Evolutionary conservation across 2,797 vertebrate genomes (phyloP).

Genomic region (Hozukius guyotensis): DNA sequence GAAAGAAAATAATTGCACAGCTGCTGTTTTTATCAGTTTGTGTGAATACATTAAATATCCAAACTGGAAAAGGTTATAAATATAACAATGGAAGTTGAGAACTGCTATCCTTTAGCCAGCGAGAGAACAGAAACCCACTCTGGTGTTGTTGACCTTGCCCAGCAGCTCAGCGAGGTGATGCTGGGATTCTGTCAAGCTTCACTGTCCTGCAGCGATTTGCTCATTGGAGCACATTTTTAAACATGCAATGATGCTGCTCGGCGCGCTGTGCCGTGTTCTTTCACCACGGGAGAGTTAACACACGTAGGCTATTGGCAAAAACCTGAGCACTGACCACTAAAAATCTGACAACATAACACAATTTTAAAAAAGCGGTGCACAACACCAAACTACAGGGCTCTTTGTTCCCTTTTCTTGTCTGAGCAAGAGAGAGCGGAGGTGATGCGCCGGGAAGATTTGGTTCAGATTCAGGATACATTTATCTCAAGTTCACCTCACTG

Average conservation of each 20-base stretch:
- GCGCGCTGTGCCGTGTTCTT: slow-evolving; percentile 46
- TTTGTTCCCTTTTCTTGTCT: slow-evolving; percentile 36
- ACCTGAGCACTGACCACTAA: slow-evolving; percentile 37
- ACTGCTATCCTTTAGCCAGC: slow-evolving; percentile 16
- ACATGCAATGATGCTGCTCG: slow-evolving; percentile 59
- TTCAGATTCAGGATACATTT: slow-evolving; percentile 75
- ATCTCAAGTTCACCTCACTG: slow-evolving; percentile 73
- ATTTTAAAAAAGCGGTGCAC: neutral
- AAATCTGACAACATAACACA: slow-evolving; percentile 34
- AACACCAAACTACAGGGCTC: slow-evolving; percentile 1
- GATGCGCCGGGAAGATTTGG: slow-evolving; percentile 58
- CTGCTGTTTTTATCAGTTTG: slow-evolving; percentile 11
- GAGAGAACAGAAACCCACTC: slow-evolving; percentile 23
- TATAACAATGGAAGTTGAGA: slow-evolving; percentile 12
- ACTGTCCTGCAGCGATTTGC: slow-evolving; percentile 67
- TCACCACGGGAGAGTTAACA: slow-evolving; percentile 49
- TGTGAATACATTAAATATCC: neutral
- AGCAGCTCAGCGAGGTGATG: slow-evolving; percentile 60
- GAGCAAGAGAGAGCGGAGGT: slow-evolving; percentile 24
- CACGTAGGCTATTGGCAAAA: slow-evolving; percentile 30
- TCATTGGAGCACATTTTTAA: slow-evolving; percentile 67
- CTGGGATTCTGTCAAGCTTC: slow-evolving; percentile 65
- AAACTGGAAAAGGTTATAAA: slow-evolving; percentile 1
- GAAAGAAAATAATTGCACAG: slow-evolving; percentile 14
- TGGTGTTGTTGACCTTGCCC: slow-evolving; percentile 65